Evolutionary conservation across 1,140 invertebrate species (phyloP).

Genomic region (Drosophila malerkotliana): DNA sequence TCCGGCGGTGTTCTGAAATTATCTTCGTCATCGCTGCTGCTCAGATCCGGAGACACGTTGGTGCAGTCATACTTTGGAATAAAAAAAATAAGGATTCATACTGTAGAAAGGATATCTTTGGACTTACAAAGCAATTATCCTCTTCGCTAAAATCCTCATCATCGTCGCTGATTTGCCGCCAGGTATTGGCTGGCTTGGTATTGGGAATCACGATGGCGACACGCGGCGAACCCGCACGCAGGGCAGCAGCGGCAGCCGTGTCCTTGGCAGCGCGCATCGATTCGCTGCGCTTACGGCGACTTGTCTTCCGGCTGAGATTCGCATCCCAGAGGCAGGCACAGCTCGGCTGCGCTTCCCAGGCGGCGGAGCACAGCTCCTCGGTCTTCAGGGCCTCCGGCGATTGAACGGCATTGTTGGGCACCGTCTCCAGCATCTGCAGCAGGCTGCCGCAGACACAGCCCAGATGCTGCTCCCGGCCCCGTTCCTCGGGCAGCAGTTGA

Average conservation of each 20-base stretch:
- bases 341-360: slow-evolving; percentile 84
- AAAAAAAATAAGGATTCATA: not conserved
- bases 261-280: slow-evolving; percentile 40
- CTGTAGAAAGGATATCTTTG: not conserved
- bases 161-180: slow-evolving; percentile 22
- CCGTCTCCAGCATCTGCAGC: slow-evolving; percentile 44
- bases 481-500: slow-evolving; percentile 43
- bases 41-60: not conserved
- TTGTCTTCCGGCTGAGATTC: slow-evolving; percentile 78
- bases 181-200: not conserved
- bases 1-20: slow-evolving; percentile 85
- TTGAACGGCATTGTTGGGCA: slow-evolving; percentile 16
- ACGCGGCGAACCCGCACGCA: not conserved
- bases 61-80: slow-evolving; percentile 26
- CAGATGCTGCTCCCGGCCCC: slow-evolving; percentile 55
- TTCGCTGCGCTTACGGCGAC: slow-evolving; percentile 76
- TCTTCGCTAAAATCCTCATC: slow-evolving; percentile 36
- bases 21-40: slow-evolving; percentile 51
- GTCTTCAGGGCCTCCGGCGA: slow-evolving; percentile 80
- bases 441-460: slow-evolving; percentile 68
- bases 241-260: not conserved
- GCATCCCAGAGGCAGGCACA: slow-evolving; percentile 84
- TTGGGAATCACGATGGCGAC: slow-evolving; percentile 3
- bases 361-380: slow-evolving; percentile 85
- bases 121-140: slow-evolving; percentile 57